A percentile compares a stretch with the other conserved stretches of the same genome.
These are phyloP conservation scores for Lutjanus campechanus DNA, from an alignment of 2,797 vertebrate species.

Conservation along the genomic window DNA sequence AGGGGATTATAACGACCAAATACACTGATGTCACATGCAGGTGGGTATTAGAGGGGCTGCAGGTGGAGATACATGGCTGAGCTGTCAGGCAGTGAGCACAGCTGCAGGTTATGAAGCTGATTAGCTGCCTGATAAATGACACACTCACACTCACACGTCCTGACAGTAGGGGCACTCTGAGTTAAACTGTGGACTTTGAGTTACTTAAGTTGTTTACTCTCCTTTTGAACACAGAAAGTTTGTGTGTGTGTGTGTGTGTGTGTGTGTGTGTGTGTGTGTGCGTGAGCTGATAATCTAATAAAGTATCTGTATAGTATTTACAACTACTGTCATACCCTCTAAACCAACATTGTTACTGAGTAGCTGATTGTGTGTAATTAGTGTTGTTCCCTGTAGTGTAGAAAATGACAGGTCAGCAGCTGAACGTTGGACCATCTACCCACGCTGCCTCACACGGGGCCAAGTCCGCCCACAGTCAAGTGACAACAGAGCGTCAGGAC, in stretches of 20 bases:
- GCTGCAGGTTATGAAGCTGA: conserved; percentile 27
- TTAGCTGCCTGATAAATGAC: conserved; percentile 38
- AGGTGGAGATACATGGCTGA: background rate
- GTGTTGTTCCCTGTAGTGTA: conserved; percentile 27
- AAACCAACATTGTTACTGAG: conserved; percentile 8
- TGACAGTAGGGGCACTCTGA: conserved; percentile 19
- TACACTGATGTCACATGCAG: background rate
- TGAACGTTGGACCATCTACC: conserved; percentile 51
- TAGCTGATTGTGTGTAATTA: conserved; percentile 54
- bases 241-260: background rate
- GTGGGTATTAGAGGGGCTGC: background rate
- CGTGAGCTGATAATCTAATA: background rate
- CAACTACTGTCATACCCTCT: background rate
- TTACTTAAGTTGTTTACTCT: conserved; percentile 21
- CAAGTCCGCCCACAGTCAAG: conserved; percentile 36
- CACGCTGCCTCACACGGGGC: conserved; percentile 49
- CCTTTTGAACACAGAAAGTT: conserved; percentile 2
- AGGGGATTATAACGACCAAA: background rate
- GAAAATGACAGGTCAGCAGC: conserved; percentile 62
- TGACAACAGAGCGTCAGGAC: conserved; percentile 17
- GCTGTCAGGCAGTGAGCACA: background rate
- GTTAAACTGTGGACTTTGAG: conserved; percentile 29
- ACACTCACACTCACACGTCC: background rate
- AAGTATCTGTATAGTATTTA: background rate
- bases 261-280: background rate